Percentiles rank a stretch among this genome's conserved stretches.
Conservation (phyloP, 2,888 invertebrate species). For the Drosophila subsilvestris region DNA sequence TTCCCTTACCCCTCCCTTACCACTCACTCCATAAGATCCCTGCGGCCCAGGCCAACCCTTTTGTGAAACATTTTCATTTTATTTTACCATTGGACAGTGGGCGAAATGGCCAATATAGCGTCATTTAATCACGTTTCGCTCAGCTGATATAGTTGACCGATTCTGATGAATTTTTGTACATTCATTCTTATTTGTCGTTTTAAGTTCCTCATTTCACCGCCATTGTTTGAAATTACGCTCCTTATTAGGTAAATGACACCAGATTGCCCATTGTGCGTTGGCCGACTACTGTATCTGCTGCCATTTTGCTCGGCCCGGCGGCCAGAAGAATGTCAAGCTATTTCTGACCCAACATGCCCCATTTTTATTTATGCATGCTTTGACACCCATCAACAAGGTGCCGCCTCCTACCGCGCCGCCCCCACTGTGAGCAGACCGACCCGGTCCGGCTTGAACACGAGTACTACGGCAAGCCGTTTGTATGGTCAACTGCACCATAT, state of each 20-base stretch:
- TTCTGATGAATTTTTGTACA: too few species aligned
- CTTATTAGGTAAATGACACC: too few species aligned
- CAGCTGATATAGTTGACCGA: too few species aligned
- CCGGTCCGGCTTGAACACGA: not conserved
- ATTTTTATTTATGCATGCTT: conserved; percentile 76
- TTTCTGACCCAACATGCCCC: conserved; percentile 80
- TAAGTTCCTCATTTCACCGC: not conserved
- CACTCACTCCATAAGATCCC: not conserved
- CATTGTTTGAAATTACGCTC: too few species aligned
- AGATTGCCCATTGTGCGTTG: conserved; percentile 35
- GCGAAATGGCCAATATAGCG: not conserved
- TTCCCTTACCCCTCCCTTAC: conserved; percentile 17
- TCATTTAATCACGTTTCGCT: not conserved
- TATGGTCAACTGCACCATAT: not conserved
- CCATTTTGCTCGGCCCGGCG: conserved; percentile 66
- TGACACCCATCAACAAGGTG: conserved; percentile 21
- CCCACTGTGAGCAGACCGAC: not conserved
- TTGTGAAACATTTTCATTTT: conserved; percentile 72
- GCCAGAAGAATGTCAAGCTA: conserved; percentile 72
- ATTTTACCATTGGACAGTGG: conserved; percentile 34
- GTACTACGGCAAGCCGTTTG: not conserved
- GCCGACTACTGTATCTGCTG: conserved; percentile 50
- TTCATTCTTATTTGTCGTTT: not conserved
- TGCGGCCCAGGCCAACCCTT: conserved; percentile 53
- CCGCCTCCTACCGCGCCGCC: not conserved